Evolutionary conservation across 2,888 invertebrate genomes (phyloP).

Genomic region (Morpho helenor): DNA sequence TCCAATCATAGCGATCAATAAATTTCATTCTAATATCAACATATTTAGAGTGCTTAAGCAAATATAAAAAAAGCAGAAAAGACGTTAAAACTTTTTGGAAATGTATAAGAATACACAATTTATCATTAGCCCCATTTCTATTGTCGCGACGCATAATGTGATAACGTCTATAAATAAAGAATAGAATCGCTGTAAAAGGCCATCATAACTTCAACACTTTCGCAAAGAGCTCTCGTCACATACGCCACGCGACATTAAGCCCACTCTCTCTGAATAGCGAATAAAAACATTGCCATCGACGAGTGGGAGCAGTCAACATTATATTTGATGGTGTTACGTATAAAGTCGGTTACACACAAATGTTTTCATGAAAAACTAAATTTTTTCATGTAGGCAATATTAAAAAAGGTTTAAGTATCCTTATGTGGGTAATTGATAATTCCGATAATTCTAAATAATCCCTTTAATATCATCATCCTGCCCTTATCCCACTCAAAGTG

Average conservation of each 20-base stretch:
- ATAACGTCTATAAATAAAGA: conserved; percentile 25
- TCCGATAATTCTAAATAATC: too few relatives aligned
- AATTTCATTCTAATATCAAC: too few relatives aligned
- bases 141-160: conserved; percentile 11
- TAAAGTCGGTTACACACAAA: conserved; percentile 12
- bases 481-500: too few relatives aligned
- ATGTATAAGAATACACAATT: conserved; percentile 8
- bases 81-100: not conserved
- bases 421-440: too few relatives aligned
- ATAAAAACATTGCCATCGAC: conserved; percentile 34
- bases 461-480: too few relatives aligned
- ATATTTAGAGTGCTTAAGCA: too few relatives aligned
- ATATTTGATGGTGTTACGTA: conserved; percentile 35
- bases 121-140: conserved; percentile 10
- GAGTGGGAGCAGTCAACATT: conserved; percentile 35
- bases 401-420: too few relatives aligned
- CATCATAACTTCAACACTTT: conserved; percentile 26
- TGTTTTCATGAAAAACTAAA: not conserved
- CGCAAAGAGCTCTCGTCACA: conserved; percentile 23
- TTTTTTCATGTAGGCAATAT: too few relatives aligned
- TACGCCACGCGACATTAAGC: conserved; percentile 29
- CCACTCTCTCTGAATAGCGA: conserved; percentile 16
- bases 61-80: too few relatives aligned
- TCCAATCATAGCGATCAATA: too few relatives aligned
- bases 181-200: conserved; percentile 26